A percentile compares a stretch with the other conserved stretches of the same genome.
Conservation (phyloP, 2,888 invertebrate species). For the Baccha elongata region DNA sequence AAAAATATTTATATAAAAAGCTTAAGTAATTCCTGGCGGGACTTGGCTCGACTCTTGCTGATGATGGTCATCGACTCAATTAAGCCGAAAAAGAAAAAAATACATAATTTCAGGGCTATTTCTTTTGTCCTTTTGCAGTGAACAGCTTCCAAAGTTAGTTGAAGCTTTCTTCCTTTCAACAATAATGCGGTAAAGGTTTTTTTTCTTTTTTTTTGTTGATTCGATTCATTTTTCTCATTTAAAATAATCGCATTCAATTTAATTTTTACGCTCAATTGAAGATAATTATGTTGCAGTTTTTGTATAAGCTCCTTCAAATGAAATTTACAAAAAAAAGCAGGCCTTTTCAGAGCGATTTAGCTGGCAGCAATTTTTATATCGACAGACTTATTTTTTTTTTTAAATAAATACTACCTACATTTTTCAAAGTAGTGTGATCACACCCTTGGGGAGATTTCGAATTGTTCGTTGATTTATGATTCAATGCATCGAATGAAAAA, state of each 20-base stretch:
- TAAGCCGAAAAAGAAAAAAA: constrained; percentile 47
- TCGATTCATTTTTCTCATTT: constrained; percentile 55
- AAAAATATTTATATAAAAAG: constrained; percentile 11
- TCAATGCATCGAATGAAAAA: no score
- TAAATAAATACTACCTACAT: neutral
- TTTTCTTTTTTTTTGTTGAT: constrained; percentile 10
- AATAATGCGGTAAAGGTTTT: constrained; percentile 47
- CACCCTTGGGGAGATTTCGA: neutral
- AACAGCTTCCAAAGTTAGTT: constrained; percentile 47
- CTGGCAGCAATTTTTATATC: constrained; percentile 10
- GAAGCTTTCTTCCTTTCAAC: constrained; percentile 20
- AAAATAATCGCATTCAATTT: constrained; percentile 72
- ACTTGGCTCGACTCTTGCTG: constrained; percentile 19
- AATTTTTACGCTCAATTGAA: constrained; percentile 71
- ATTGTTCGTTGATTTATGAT: no score
- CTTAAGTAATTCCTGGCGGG: constrained; percentile 65
- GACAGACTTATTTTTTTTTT: neutral
- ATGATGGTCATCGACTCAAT: constrained; percentile 67
- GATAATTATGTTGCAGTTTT: constrained; percentile 70
- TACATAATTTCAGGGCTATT: constrained; percentile 37
- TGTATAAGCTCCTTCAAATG: constrained; percentile 18
- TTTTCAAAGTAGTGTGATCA: constrained; percentile 7
- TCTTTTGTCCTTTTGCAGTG: constrained; percentile 55
- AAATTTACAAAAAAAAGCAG: constrained; percentile 5
- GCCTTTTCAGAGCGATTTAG: neutral